Conservation (phyloP, 2,888 invertebrate species). For the Brachypterus glaber region DNA sequence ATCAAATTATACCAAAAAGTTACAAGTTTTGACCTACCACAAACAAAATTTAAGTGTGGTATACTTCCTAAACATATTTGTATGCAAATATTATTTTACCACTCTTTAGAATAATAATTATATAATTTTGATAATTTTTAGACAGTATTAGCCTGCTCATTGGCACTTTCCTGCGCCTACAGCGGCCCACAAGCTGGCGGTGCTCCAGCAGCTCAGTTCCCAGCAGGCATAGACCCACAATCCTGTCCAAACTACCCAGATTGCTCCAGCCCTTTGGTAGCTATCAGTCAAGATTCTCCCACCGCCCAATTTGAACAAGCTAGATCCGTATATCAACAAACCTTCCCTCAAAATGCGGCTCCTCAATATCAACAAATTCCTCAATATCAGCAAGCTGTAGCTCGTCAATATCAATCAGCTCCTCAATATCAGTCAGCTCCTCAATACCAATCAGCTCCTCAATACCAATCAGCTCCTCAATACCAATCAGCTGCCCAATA, state of each 20-base stretch:
- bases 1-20: no score
- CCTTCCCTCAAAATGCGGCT: slow-evolving; percentile 18
- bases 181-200: slow-evolving; percentile 28
- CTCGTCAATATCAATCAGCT: slow-evolving; percentile 14
- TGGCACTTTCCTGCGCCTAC: slow-evolving; percentile 18
- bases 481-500: slow-evolving; percentile 15
- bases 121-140: no score
- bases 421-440: slow-evolving; percentile 10
- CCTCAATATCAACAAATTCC: slow-evolving; percentile 17
- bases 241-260: slow-evolving; percentile 34
- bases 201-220: slow-evolving; percentile 29
- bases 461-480: slow-evolving; percentile 14
- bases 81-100: no score
- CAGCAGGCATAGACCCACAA: slow-evolving; percentile 31
- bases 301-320: slow-evolving; percentile 22
- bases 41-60: no score
- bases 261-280: slow-evolving; percentile 31
- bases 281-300: slow-evolving; percentile 15
- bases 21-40: no score
- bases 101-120: no score
- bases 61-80: no score
- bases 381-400: slow-evolving; percentile 12
- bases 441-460: slow-evolving; percentile 14
- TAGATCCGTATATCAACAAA: slow-evolving; percentile 16
- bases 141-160: slow-evolving; percentile 30